Percentiles rank a stretch among this genome's conserved stretches.
Conservation (phyloP, 2,797 vertebrate genomes). For the Denticeps clupeoides region DNA sequence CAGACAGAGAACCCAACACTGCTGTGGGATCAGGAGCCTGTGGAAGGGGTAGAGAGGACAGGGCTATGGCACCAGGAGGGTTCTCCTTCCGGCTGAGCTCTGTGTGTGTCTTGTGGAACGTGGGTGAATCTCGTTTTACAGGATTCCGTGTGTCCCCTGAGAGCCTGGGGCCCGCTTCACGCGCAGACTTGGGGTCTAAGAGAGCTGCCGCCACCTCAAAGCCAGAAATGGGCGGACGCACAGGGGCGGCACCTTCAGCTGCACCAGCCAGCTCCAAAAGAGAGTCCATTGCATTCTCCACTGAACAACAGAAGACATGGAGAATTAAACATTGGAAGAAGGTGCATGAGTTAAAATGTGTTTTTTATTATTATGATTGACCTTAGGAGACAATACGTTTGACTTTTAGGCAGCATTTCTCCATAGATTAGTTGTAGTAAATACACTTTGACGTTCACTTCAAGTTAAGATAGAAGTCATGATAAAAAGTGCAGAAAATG, state of each 20-base stretch:
- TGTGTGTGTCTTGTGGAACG: too few relatives aligned
- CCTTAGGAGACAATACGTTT: too few relatives aligned
- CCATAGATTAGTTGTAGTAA: too few relatives aligned
- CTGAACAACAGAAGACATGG: conserved; percentile 48
- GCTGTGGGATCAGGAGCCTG: conserved; percentile 29
- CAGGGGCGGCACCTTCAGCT: conserved; percentile 50
- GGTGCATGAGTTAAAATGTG: neutral
- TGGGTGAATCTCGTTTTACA: too few relatives aligned
- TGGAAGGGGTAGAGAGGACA: conserved; percentile 8
- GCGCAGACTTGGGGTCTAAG: conserved; percentile 36
- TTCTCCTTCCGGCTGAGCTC: conserved; percentile 26
- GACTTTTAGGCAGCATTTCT: too few relatives aligned
- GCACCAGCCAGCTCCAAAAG: conserved; percentile 83
- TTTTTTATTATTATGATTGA: too few relatives aligned
- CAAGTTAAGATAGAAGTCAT: too few relatives aligned
- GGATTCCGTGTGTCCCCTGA: too few relatives aligned
- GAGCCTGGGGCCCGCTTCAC: too few relatives aligned
- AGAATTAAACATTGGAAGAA: neutral
- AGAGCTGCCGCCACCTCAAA: conserved; percentile 65
- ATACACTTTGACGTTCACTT: too few relatives aligned
- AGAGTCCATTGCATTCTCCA: conserved; percentile 89
- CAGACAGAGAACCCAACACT: conserved; percentile 23
- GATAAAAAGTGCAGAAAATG: too few relatives aligned
- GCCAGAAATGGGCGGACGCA: conserved; percentile 43
- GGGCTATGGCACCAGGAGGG: conserved; percentile 13